A percentile compares a stretch with the other conserved stretches of the same genome.
Conservation (phyloP, 2,113 vertebrate species). For the Eira barbara region DNA sequence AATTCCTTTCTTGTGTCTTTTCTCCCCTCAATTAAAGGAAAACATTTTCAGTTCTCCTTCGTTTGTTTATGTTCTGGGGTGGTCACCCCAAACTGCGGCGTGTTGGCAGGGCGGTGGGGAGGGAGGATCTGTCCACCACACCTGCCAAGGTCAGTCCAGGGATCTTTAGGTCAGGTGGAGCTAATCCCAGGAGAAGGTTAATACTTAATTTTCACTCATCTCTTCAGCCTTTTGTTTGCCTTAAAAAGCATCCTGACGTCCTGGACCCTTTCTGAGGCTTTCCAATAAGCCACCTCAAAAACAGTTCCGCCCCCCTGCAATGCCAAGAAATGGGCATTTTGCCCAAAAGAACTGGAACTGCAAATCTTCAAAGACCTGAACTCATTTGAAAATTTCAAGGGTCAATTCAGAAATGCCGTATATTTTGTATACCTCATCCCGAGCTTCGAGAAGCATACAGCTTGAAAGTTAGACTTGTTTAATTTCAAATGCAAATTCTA, state of each 20-base stretch:
- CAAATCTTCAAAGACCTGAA: background rate
- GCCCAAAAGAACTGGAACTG: background rate
- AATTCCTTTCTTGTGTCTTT: background rate
- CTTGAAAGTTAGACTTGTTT: background rate
- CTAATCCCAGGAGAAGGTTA: background rate
- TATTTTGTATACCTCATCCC: background rate
- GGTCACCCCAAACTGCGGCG: background rate
- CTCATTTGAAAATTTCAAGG: background rate
- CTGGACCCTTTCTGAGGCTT: background rate
- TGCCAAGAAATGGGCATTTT: background rate
- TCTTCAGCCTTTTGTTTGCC: background rate
- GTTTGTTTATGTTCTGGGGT: background rate
- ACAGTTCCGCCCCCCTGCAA: background rate
- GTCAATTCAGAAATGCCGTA: background rate
- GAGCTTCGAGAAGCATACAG: background rate
- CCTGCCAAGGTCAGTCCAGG: background rate
- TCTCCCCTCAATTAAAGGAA: background rate
- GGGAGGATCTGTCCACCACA: background rate
- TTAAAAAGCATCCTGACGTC: background rate
- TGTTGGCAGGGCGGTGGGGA: too few relatives aligned
- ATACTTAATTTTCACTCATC: background rate
- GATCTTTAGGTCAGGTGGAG: background rate
- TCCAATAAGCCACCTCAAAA: background rate
- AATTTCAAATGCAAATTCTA: background rate
- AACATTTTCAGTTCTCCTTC: background rate